Percentiles rank a stretch among this genome's conserved stretches.
Evolutionary conservation across 2,888 invertebrate genomes (phyloP).

Genomic region (Cephus spinipes): DNA sequence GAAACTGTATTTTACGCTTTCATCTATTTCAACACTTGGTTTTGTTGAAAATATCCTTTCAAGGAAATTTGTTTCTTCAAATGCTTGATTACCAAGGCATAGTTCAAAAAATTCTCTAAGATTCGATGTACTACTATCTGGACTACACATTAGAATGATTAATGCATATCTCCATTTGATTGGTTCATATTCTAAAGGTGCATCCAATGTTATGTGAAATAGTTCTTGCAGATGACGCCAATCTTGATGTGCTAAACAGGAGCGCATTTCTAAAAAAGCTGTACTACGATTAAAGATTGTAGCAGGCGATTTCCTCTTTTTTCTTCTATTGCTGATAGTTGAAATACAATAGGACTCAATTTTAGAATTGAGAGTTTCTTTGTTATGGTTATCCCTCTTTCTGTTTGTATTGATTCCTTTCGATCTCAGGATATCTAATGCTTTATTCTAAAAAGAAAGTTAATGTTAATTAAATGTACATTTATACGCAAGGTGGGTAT

Average conservation of each 20-base stretch:
- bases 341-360: background rate
- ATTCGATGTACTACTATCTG: background rate
- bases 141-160: conserved; percentile 8
- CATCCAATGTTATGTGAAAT: conserved; percentile 1
- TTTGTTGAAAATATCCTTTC: background rate
- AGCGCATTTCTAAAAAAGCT: conserved; percentile 8
- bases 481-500: background rate
- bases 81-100: background rate
- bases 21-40: background rate
- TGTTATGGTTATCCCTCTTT: background rate
- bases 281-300: conserved; percentile 8
- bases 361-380: background rate
- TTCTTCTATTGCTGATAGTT: background rate
- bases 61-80: background rate
- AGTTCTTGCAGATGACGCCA: conserved; percentile 3
- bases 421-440: background rate
- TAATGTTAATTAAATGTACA: background rate
- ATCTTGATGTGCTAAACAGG: conserved; percentile 3
- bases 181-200: conserved; percentile 10
- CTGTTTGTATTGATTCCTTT: background rate
- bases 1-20: background rate
- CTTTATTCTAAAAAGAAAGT: background rate
- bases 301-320: background rate
- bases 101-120: conserved; percentile 4
- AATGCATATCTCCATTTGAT: conserved; percentile 14